Conservation (phyloP, 2,888 invertebrate species). For the Philopedon plagiatum region DNA sequence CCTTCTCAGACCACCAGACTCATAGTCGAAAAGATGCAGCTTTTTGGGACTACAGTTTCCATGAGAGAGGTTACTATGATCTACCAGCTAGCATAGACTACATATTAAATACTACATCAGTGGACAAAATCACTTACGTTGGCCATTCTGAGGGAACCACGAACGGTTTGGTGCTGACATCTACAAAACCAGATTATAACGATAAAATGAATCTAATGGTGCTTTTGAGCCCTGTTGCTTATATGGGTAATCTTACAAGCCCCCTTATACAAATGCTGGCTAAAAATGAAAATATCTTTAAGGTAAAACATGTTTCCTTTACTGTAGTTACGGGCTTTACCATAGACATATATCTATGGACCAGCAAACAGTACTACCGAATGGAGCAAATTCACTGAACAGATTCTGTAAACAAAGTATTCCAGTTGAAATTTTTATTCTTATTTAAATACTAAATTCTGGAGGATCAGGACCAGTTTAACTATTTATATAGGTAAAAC, state of each 20-base stretch:
- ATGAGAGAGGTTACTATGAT: slow-evolving; percentile 83
- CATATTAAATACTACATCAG: slow-evolving; percentile 71
- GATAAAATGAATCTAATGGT: slow-evolving; percentile 76
- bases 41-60: slow-evolving; percentile 74
- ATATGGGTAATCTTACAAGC: slow-evolving; percentile 64
- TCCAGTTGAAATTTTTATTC: too few relatives aligned
- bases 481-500: too few relatives aligned
- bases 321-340: background rate
- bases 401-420: too few relatives aligned
- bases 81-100: slow-evolving; percentile 84
- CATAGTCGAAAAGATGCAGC: slow-evolving; percentile 39
- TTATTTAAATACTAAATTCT: too few relatives aligned
- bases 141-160: slow-evolving; percentile 85
- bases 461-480: too few relatives aligned
- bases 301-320: slow-evolving; percentile 4
- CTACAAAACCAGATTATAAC: slow-evolving; percentile 75
- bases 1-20: slow-evolving; percentile 69
- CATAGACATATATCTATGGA: too few relatives aligned
- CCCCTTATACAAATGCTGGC: slow-evolving; percentile 2
- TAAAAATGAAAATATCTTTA: background rate
- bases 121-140: slow-evolving; percentile 77
- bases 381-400: too few relatives aligned
- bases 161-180: slow-evolving; percentile 75
- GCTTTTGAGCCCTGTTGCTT: slow-evolving; percentile 78
- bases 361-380: too few relatives aligned